Conservation (phyloP, 2,797 vertebrate species). For the Taenioides sp. region DNA sequence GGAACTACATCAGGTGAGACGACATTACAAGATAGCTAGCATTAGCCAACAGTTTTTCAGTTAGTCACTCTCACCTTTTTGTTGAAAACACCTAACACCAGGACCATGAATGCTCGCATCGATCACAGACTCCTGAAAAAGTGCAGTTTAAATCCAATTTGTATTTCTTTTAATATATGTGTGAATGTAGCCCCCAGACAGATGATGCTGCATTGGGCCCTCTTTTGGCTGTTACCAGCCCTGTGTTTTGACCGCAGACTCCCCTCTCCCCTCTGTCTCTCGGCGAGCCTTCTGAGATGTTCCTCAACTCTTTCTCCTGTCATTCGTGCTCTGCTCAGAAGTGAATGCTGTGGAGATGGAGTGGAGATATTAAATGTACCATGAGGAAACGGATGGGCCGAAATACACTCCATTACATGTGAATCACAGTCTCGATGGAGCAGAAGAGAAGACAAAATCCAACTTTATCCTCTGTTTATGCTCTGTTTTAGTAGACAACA, state of each 20-base stretch:
- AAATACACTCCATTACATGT: background rate
- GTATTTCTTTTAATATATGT: too few relatives aligned
- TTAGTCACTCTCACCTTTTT: too few relatives aligned
- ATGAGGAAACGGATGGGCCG: background rate
- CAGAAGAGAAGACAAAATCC: background rate
- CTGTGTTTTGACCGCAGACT: background rate
- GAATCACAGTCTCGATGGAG: background rate
- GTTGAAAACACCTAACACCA: too few relatives aligned
- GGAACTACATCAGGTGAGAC: too few relatives aligned
- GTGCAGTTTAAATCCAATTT: too few relatives aligned
- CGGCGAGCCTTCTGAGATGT: too few relatives aligned
- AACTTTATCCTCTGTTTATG: background rate
- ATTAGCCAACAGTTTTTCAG: too few relatives aligned
- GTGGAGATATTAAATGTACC: background rate
- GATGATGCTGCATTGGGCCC: background rate
- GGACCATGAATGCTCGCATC: too few relatives aligned
- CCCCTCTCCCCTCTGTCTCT: background rate
- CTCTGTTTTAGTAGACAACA: background rate
- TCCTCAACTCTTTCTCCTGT: conserved; percentile 45
- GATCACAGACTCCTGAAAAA: too few relatives aligned
- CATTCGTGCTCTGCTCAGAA: conserved; percentile 39
- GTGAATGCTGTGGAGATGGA: background rate
- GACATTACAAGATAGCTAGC: too few relatives aligned
- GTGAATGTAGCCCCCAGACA: too few relatives aligned
- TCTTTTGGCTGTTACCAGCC: background rate